phyloP scores from a whole-genome alignment of 2,797 vertebrate genomes.

The Helarctos malayanus region DNA sequence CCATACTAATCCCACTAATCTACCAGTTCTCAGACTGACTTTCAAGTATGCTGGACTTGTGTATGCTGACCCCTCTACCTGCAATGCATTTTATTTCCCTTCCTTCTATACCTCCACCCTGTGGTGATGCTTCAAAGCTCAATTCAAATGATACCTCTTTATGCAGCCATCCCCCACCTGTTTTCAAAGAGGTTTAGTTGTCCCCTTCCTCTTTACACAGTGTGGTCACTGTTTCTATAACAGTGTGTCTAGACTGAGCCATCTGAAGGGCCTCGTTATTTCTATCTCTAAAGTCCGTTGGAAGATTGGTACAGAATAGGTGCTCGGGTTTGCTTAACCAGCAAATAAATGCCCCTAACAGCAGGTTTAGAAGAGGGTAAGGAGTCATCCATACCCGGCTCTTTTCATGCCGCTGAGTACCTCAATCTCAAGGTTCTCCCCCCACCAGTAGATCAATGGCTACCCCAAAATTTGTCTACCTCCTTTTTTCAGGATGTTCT shows the following conservation, averaged over 20 bases:
- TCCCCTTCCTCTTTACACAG: not conserved
- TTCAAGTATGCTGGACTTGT: not conserved
- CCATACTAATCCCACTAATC: not conserved
- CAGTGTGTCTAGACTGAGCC: not conserved
- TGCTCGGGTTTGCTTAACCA: not conserved
- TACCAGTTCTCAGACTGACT: not conserved
- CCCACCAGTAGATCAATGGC: not conserved
- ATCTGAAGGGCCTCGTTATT: conserved; percentile 47
- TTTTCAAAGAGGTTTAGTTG: conserved; percentile 19
- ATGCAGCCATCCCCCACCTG: not conserved
- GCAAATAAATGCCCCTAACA: not conserved
- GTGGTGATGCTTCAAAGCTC: not conserved
- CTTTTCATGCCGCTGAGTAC: not conserved
- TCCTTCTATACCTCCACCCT: not conserved
- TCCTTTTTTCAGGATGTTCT: not conserved
- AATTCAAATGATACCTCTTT: not conserved
- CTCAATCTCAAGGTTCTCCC: not conserved
- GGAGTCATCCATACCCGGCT: not conserved
- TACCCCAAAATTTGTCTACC: not conserved
- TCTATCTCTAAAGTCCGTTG: not conserved
- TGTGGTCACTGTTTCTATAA: not conserved
- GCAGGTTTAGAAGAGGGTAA: not conserved
- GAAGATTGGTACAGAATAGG: not conserved
- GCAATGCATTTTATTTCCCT: not conserved
- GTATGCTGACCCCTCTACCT: not conserved